These are phyloP conservation scores for Athene noctua DNA, from an alignment of 2,113 vertebrate species.

Conservation along the genomic window DNA sequence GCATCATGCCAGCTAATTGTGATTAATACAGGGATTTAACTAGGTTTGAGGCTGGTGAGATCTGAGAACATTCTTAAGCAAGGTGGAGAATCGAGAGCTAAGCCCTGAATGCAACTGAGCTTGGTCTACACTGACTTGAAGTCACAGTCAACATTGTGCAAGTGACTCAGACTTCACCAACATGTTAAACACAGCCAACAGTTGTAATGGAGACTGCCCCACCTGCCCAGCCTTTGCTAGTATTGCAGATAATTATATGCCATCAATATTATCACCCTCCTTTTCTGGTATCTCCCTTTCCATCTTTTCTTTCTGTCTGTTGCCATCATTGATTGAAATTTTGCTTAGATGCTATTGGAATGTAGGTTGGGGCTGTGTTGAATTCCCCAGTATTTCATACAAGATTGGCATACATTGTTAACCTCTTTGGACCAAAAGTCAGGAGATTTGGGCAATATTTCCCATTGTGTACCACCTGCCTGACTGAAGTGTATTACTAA, in stretches of 20 bases:
- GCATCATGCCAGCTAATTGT: not conserved
- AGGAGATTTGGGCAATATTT: not conserved
- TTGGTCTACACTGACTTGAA: not conserved
- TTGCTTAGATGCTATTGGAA: constrained; percentile 2
- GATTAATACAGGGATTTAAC: not conserved
- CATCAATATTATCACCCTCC: constrained; percentile 32
- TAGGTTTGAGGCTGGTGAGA: not conserved
- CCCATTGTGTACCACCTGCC: not conserved
- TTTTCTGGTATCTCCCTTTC: constrained; percentile 1
- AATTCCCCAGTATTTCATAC: not conserved
- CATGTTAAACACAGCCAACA: constrained; percentile 25
- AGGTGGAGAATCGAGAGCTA: constrained; percentile 13
- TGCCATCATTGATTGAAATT: constrained; percentile 11
- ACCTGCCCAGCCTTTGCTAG: constrained; percentile 45
- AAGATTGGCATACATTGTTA: not conserved
- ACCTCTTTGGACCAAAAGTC: not conserved
- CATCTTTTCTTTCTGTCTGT: constrained; percentile 30
- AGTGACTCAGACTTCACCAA: constrained; percentile 23
- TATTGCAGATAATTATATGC: constrained; percentile 46
- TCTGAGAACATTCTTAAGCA: constrained; percentile 39
- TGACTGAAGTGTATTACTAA: not conserved
- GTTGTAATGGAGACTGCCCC: constrained; percentile 52
- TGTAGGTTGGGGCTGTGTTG: not conserved
- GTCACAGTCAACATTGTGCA: not conserved
- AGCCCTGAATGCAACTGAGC: not conserved